A percentile compares a stretch with the other conserved stretches of the same genome.
Conservation (phyloP, 1,140 invertebrate genomes). For the Holcopasites calliopsidis region DNA sequence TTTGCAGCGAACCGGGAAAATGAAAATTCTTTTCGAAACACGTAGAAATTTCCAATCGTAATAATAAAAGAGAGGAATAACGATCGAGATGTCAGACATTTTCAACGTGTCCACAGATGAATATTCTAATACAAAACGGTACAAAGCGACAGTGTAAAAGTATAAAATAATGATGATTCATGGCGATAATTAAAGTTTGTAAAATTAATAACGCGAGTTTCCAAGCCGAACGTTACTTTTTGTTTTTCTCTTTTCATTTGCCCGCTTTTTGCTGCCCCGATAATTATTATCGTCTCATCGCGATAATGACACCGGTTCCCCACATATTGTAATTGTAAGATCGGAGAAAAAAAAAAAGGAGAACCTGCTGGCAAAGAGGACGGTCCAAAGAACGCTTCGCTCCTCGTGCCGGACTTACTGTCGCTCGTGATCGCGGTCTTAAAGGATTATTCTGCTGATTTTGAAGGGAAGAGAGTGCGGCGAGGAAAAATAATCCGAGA, state of each 20-base stretch:
- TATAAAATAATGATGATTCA: too few relatives aligned
- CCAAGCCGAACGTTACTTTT: neutral
- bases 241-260: too few relatives aligned
- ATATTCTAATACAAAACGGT: too few relatives aligned
- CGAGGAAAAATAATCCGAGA: too few relatives aligned
- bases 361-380: neutral
- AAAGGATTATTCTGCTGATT: neutral
- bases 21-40: neutral
- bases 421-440: neutral
- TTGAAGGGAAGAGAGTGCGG: too few relatives aligned
- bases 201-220: too few relatives aligned
- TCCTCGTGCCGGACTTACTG: neutral
- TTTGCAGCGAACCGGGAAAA: neutral
- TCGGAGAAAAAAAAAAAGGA: too few relatives aligned
- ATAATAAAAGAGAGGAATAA: neutral
- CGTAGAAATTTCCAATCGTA: neutral
- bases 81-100: too few relatives aligned
- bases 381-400: neutral
- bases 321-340: neutral
- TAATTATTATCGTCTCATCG: neutral
- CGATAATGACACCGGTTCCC: neutral
- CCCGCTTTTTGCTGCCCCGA: neutral
- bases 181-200: too few relatives aligned
- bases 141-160: too few relatives aligned
- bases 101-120: too few relatives aligned